Percentiles rank a stretch among this genome's conserved stretches.
phyloP scores from a whole-genome alignment of 2,888 invertebrate species.

The Papilio elwesi region DNA sequence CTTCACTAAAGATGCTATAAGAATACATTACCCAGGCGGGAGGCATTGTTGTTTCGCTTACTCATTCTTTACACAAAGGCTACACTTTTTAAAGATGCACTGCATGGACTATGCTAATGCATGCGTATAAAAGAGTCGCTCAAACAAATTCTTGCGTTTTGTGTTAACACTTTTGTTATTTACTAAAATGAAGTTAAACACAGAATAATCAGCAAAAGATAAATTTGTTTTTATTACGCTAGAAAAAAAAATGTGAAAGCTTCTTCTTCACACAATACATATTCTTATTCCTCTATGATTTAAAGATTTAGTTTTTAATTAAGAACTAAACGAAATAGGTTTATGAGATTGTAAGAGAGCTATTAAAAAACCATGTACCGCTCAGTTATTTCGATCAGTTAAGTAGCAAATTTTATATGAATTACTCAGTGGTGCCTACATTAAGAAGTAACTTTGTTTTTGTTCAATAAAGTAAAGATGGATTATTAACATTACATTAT shows the following conservation, averaged over 20 bases:
- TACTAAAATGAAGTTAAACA: slow-evolving; percentile 20
- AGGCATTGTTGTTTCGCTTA: slow-evolving; percentile 33
- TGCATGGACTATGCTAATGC: slow-evolving; percentile 38
- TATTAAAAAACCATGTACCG: too few species aligned
- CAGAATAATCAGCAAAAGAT: slow-evolving; percentile 19
- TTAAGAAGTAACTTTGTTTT: too few species aligned
- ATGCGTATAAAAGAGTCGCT: slow-evolving; percentile 27
- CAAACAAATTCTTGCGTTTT: slow-evolving; percentile 24
- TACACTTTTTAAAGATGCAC: slow-evolving; percentile 36
- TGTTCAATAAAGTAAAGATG: too few species aligned
- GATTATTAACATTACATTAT: too few species aligned
- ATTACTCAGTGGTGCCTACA: too few species aligned
- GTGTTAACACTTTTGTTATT: slow-evolving; percentile 18
- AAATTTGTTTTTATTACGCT: too few species aligned
- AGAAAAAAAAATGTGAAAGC: slow-evolving; percentile 16
- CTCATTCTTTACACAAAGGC: slow-evolving; percentile 37
- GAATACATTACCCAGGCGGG: slow-evolving; percentile 25
- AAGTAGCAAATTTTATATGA: too few species aligned
- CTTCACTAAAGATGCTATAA: slow-evolving; percentile 19
- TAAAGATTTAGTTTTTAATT: background rate
- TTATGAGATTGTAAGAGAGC: too few species aligned
- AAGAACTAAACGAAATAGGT: background rate
- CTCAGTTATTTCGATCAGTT: too few species aligned
- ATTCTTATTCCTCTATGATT: too few species aligned
- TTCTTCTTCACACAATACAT: too few species aligned